Base-by-base conservation (phyloP, 2,113 vertebrate species). In the Sterrhoptilus dennistouni region DNA sequence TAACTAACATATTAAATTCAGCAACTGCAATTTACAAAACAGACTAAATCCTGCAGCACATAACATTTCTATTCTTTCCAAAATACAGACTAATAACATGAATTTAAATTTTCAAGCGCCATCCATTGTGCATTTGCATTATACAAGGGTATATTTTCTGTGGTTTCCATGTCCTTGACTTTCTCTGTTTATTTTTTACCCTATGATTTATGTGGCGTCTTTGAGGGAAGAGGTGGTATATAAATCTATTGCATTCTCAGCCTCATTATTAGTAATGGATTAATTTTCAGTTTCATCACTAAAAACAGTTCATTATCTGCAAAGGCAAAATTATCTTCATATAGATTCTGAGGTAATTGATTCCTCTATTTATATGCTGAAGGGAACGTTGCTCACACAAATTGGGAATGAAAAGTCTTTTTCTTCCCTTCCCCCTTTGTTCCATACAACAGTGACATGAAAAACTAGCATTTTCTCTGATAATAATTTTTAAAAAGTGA, bases 211-310 rank as follows among this genome's bases (percentile, higher is more conserved):
- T 59, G 31, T 68, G 69, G 36, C 1, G 0, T 74, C 50, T 90
- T 95, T 59, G 31, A 61, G 24, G 57, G 82, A 94, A 92, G 66
- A 92, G 47, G 28, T 82, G 29, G 35, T 71, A 9, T 90, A 86
- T 92, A 93, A 88, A 94, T 90, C 83, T 94, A 36, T 66, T 93
- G 36, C 75, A 84, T 96, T 93, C 71, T 69, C 49, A 80, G 77
- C 21, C 45, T 96, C 89, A 94, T 95, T 97, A 96, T 94, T 97
- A 95, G 82, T 95, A 97, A 95, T 94, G 75, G 74, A 95, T 96
- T 96, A 75, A 75, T 90, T 95, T 96, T 93, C 84, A 87, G 91
- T 96, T 97, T 89, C 87, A 96, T 92, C 56, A 74, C 84, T 90
- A 91, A 93, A 91, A 93, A 24, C 59, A 79, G 78, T 92, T 97